Conservation (phyloP, 2,797 vertebrate genomes). For the Eulemur albifrons region DNA sequence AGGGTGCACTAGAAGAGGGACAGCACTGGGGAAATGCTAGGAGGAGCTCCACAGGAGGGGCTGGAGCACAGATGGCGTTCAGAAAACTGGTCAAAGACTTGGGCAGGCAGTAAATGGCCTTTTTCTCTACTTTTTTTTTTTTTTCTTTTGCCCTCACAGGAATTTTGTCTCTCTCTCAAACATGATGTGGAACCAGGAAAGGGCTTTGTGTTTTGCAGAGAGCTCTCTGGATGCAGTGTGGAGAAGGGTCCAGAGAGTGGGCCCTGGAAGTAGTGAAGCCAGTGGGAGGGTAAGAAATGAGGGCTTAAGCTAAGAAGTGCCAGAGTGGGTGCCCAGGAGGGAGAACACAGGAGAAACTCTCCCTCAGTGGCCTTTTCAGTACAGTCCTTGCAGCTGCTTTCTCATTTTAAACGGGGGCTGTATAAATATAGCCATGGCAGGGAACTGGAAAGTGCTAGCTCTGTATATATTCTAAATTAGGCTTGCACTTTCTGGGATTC, state of each 20-base stretch:
- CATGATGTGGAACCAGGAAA: not conserved
- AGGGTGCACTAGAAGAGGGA: not conserved
- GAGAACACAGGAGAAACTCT: not conserved
- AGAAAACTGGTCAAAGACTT: not conserved
- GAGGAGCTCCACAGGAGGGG: no score
- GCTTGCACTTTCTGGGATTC: not conserved
- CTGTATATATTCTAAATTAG: not conserved
- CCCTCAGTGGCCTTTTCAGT: fast-evolving
- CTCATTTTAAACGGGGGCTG: not conserved
- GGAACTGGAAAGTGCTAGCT: not conserved
- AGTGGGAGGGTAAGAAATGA: not conserved
- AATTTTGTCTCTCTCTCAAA: constrained; percentile 2
- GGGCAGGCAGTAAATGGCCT: not conserved
- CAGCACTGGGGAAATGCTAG: not conserved
- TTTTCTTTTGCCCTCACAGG: not conserved
- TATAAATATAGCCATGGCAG: not conserved
- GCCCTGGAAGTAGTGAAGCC: not conserved
- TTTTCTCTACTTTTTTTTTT: not conserved
- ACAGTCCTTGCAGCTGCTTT: not conserved
- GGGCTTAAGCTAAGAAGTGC: not conserved
- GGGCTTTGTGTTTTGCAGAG: not conserved
- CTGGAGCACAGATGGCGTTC: not conserved
- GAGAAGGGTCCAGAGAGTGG: not conserved
- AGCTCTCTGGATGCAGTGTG: not conserved
- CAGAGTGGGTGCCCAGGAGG: not conserved